A percentile compares a stretch with the other conserved stretches of the same genome.
Evolutionary conservation across 2,888 invertebrate species (phyloP).

Genomic region (Sussaba pulchella): DNA sequence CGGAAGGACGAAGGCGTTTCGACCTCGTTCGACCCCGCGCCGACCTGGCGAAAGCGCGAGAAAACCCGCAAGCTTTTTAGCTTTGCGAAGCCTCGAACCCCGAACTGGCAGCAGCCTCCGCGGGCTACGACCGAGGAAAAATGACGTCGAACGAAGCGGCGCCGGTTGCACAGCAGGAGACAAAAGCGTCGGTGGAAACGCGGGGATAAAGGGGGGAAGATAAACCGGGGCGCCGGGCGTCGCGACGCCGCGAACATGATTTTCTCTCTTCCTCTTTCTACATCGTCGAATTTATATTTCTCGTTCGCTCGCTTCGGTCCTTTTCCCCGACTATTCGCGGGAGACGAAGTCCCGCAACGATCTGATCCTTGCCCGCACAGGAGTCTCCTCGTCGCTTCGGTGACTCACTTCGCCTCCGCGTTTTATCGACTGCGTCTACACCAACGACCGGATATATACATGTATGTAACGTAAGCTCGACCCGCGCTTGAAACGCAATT

Average conservation of each 20-base stretch:
- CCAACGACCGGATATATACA: constrained; percentile 20
- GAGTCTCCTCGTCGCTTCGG: constrained; percentile 36
- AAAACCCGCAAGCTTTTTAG: too few species aligned
- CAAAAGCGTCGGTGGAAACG: constrained; percentile 51
- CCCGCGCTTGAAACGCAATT: constrained; percentile 7
- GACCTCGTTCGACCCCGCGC: constrained; percentile 50
- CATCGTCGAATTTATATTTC: background rate
- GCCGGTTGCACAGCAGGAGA: constrained; percentile 49
- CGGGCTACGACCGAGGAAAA: too few species aligned
- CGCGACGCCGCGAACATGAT: constrained; percentile 44
- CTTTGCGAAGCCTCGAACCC: too few species aligned
- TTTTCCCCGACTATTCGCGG: background rate
- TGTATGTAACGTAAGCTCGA: background rate
- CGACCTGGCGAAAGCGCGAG: background rate
- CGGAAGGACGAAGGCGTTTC: constrained; percentile 15
- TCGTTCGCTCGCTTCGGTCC: too few species aligned
- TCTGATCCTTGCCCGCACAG: constrained; percentile 57
- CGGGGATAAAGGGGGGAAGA: constrained; percentile 18
- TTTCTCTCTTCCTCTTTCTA: constrained; percentile 7
- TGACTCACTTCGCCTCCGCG: constrained; percentile 60
- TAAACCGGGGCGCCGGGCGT: constrained; percentile 53
- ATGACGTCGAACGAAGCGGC: constrained; percentile 4
- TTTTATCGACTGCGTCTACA: constrained; percentile 59
- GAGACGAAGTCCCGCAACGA: constrained; percentile 50
- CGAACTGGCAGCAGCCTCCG: too few species aligned